These are phyloP conservation scores for Neoarius graeffei DNA, from an alignment of 2,113 vertebrate genomes.

Conservation along the genomic window DNA sequence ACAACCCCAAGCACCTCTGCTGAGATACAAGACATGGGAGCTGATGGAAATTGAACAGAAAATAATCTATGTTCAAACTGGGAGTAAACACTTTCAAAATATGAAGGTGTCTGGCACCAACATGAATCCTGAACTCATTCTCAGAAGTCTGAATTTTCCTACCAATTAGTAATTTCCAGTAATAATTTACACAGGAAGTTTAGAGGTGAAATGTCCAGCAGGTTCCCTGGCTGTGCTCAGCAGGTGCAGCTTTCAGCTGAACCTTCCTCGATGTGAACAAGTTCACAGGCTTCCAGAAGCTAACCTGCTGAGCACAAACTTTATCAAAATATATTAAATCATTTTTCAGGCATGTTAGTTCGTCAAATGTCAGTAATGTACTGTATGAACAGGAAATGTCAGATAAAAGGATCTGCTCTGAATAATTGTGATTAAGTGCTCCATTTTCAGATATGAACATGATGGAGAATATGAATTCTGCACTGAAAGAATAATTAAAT, in stretches of 20 bases:
- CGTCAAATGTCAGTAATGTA: slow-evolving; percentile 30
- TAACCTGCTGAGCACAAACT: slow-evolving; percentile 16
- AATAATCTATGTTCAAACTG: no score
- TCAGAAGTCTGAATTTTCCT: background rate
- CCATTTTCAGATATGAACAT: background rate
- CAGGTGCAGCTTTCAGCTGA: slow-evolving; percentile 12
- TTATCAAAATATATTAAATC: slow-evolving; percentile 7
- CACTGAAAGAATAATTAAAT: background rate
- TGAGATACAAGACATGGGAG: background rate
- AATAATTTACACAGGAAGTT: background rate
- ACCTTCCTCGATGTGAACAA: background rate
- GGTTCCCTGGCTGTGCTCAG: slow-evolving; percentile 36
- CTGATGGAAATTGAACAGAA: background rate
- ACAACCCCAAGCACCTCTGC: background rate
- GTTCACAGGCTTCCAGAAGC: slow-evolving; percentile 31
- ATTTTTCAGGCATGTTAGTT: background rate
- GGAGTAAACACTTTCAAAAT: background rate
- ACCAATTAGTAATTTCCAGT: background rate
- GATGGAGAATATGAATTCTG: background rate
- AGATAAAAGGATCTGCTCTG: slow-evolving; percentile 1
- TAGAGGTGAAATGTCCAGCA: slow-evolving; percentile 24
- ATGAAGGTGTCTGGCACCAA: background rate
- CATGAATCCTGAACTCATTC: background rate
- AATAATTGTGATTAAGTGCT: background rate
- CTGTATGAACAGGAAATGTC: slow-evolving; percentile 14